Evolutionary conservation across 2,113 vertebrate genomes (phyloP), one percentile per base, ranked within the genome.

Genomic region (Lucifuga dentata): DNA sequence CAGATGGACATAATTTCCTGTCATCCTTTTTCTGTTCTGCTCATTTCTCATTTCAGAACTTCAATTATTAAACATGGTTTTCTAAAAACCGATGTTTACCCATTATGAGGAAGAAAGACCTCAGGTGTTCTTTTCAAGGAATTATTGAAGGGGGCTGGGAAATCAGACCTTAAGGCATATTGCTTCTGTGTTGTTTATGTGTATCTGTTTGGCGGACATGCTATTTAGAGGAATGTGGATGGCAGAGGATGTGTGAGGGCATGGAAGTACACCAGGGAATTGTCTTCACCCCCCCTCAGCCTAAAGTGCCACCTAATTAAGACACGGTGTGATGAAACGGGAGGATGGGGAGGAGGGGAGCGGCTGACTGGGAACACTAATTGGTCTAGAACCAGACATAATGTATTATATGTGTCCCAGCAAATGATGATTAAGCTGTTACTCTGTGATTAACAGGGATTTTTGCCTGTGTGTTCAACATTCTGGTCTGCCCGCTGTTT

Each of bases 301-400:
- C 59, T 45, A 20, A 79, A 80, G 84, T 67, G 16, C 24, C 38
- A 45, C 26, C 64, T 80, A 82, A 86, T 85, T 89, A 84, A 86
- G 83, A 77, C 59, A 23, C 26, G 32, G 33, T 39, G 73, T 56
- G 64, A 69, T 73, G 58, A 76, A 76, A 60, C 21, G 43, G 56
- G 65, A 77, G 33, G 61, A 36, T 33, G 21, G 7, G 49, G 45
- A 39, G n/a, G 26, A 7, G 7, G 26, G 33, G 55, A 36, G 38
- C 16, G 65, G 49, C 52, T 55, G 79, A 44, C 60, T 43, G 59
- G 26, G 59, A 78, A 74, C 49, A 40, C 67, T 85, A 88, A 87
- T 87, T 80, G 68, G 80, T 68, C 48, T 60, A 12, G 36, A 60
- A 66, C 26, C 64, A 85, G 73, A 73, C 75, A 50, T 52, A 48